These are phyloP conservation scores for Bufotes viridis DNA, from an alignment of 2,797 vertebrate species.

Conservation along the genomic window DNA sequence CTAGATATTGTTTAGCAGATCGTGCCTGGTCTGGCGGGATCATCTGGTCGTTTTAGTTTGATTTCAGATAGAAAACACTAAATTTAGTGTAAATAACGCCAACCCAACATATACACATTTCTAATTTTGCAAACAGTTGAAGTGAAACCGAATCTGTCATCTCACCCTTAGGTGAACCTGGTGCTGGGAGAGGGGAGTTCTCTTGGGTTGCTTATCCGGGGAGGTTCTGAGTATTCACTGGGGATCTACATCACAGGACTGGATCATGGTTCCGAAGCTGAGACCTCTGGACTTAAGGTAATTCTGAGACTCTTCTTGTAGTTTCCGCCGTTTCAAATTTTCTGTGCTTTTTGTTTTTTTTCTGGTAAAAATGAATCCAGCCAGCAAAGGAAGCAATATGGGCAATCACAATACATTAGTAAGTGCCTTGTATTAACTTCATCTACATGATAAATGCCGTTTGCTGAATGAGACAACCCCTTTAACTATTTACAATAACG, in stretches of 20 bases:
- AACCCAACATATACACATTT: not conserved
- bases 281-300: constrained; percentile 94
- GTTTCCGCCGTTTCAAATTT: not conserved
- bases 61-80: not conserved
- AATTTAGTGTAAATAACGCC: not conserved
- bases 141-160: not conserved
- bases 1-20: too few species aligned
- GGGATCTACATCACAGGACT: constrained; percentile 97
- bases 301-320: constrained; percentile 30
- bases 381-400: too few species aligned
- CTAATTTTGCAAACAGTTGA: not conserved
- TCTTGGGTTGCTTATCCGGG: constrained; percentile 93
- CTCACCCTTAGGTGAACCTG: constrained; percentile 85
- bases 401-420: too few species aligned
- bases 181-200: constrained; percentile 92
- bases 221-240: constrained; percentile 91
- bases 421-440: too few species aligned
- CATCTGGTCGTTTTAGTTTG: not conserved
- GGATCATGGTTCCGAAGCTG: constrained; percentile 90
- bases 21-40: not conserved
- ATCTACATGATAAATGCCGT: too few species aligned
- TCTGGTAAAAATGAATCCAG: too few species aligned
- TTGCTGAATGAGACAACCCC: too few species aligned
- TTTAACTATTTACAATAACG: too few species aligned
- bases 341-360: not conserved